Evolutionary conservation across 2,113 vertebrate genomes (phyloP), one percentile per base, ranked within the genome.

Genomic region (Gallinago undulata): DNA sequence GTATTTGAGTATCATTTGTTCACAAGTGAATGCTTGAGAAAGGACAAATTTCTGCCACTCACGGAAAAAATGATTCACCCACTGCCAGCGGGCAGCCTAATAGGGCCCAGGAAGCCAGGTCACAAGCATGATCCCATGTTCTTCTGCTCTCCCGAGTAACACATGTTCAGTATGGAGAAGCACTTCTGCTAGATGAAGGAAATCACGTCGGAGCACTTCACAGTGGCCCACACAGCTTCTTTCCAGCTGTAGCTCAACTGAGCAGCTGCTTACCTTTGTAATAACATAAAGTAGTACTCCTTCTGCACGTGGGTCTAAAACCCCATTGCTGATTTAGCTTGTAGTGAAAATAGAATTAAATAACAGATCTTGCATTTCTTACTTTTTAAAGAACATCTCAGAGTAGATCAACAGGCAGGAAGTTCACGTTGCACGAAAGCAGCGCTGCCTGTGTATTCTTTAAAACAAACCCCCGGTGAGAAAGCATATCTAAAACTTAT

Each of bases 141-240:
- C 11, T 47, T 75, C 23, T 41, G 25, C 24, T 33, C 75, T 78
- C 31, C 19, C 4, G 3, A 45, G 30, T 53, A 19, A 57, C 3
- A 31, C 6, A 10, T 1, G 0, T 3, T 47, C 17, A 27, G n/a
- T 11, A 31, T 1, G 4, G 18, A 51, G 48, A 21, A 57, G 22
- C 14, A 30, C 6, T 64, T 55, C 13, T 19, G 28, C 11, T 22
- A 37, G 45, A 51, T 22, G 33, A 90, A 74, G 63, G 41, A 79
- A 74, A 33, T 43, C 28, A 45, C n/a, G 3, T 25, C 12, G 12
- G 24, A 25, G 13, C 6, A n/a, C 39, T 37, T 50, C 88, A 24
- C n/a, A 2, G 0, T 14, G 33, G 35, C 25, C 11, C 43, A 43
- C 53, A 50, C 23, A 72, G 43, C 33, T 22, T 68, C 39, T 43